phyloP scores from a whole-genome alignment of 2,888 invertebrate species.

The Microctonus brassicae region DNA sequence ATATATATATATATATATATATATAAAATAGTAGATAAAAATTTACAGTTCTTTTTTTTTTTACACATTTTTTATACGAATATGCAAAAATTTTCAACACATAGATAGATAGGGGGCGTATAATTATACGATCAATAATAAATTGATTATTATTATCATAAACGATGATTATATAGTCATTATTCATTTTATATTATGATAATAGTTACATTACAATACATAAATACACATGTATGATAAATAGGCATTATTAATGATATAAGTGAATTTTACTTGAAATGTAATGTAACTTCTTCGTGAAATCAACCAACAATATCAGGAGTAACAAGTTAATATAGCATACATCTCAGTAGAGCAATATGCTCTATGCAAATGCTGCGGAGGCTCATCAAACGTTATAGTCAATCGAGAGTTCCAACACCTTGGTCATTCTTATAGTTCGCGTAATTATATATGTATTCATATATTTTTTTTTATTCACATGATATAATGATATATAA shows the following conservation, averaged over 20 bases:
- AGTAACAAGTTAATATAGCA: too few relatives aligned
- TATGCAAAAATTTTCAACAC: slow-evolving; percentile 6
- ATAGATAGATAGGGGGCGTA: background rate
- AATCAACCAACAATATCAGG: background rate
- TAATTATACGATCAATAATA: slow-evolving; percentile 29
- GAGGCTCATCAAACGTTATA: too few relatives aligned
- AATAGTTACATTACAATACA: background rate
- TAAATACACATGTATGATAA: background rate
- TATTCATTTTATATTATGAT: background rate
- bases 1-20: too few relatives aligned
- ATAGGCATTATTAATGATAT: background rate
- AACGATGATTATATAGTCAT: slow-evolving; percentile 7
- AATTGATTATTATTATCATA: slow-evolving; percentile 38
- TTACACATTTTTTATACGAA: background rate
- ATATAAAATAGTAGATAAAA: too few relatives aligned
- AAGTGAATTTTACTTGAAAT: background rate
- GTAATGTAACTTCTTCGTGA: background rate
- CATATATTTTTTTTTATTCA: too few relatives aligned
- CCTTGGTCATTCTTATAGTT: too few relatives aligned
- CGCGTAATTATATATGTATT: too few relatives aligned
- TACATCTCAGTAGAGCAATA: too few relatives aligned
- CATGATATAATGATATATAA: too few relatives aligned
- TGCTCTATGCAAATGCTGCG: too few relatives aligned
- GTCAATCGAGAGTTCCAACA: too few relatives aligned
- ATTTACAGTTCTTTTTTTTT: background rate